Percentiles rank a stretch among this genome's conserved stretches.
Evolutionary conservation across 1,140 invertebrate genomes (phyloP).

Genomic region (Hormaphis cornu): DNA sequence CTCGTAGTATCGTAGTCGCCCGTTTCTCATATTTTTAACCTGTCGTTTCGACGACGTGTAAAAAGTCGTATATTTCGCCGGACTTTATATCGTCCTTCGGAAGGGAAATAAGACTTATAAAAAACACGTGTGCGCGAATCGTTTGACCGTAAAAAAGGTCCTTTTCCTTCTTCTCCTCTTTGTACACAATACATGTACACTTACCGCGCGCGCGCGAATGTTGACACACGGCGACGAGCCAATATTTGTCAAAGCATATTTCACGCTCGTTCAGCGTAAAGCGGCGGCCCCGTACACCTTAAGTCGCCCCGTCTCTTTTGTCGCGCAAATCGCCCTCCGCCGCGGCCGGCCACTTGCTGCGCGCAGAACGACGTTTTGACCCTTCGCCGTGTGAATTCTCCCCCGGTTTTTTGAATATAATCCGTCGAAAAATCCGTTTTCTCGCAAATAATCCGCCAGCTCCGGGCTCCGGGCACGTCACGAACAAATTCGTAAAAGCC

Average conservation of each 20-base stretch:
- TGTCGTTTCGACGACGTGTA: too few relatives aligned
- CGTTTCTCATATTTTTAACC: too few relatives aligned
- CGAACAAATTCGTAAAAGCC: too few relatives aligned
- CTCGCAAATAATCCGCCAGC: too few relatives aligned
- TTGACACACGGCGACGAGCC: conserved; percentile 11
- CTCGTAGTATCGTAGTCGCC: too few relatives aligned
- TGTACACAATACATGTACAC: neutral
- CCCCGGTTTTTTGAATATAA: too few relatives aligned
- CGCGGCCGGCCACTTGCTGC: too few relatives aligned
- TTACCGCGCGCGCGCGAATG: neutral
- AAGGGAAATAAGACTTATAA: conserved; percentile 12
- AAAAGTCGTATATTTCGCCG: too few relatives aligned
- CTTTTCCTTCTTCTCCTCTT: too few relatives aligned
- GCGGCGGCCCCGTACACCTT: neutral
- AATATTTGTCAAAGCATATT: conserved; percentile 32
- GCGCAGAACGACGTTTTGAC: neutral
- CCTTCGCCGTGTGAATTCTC: too few relatives aligned
- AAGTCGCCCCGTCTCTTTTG: neutral
- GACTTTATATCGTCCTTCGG: neutral
- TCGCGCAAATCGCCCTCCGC: neutral
- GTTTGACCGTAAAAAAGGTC: conserved; percentile 24
- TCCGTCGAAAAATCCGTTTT: too few relatives aligned
- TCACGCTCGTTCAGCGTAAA: conserved; percentile 14
- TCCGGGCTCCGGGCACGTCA: too few relatives aligned
- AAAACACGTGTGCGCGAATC: neutral